Conservation (phyloP, 2,113 vertebrate genomes). For the Stegastes partitus region DNA sequence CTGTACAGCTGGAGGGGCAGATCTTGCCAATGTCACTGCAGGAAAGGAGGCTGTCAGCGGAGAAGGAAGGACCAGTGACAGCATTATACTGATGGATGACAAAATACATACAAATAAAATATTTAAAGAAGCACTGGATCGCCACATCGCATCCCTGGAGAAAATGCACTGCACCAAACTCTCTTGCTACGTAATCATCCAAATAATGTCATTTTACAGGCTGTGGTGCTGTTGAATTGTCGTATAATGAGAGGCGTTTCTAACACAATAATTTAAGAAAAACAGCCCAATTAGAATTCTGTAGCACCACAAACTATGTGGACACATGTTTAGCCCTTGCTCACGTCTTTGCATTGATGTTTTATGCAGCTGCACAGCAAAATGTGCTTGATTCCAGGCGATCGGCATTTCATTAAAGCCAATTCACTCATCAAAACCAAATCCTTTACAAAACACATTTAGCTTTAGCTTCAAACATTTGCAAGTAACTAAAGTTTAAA, state of each 20-base stretch:
- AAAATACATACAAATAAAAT: slow-evolving; percentile 5
- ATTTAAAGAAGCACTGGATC: not conserved
- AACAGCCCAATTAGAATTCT: too few relatives aligned
- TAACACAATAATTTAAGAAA: too few relatives aligned
- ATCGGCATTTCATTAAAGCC: not conserved
- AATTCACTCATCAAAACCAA: not conserved
- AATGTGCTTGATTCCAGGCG: not conserved
- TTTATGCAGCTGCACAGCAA: too few relatives aligned
- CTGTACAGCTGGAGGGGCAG: slow-evolving; percentile 39
- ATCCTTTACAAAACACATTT: not conserved
- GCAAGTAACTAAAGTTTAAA: not conserved
- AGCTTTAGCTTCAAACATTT: not conserved
- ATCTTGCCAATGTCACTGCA: slow-evolving; percentile 40
- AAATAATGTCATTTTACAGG: not conserved
- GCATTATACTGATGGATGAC: slow-evolving; percentile 2
- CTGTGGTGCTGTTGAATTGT: too few relatives aligned
- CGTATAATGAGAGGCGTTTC: too few relatives aligned
- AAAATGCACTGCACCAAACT: not conserved
- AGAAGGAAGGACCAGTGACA: slow-evolving; percentile 20
- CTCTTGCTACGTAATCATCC: not conserved
- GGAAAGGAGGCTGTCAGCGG: slow-evolving; percentile 39
- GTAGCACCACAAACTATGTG: too few relatives aligned
- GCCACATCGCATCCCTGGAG: not conserved
- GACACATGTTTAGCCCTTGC: too few relatives aligned
- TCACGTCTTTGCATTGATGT: too few relatives aligned